Evolutionary conservation across 1,140 invertebrate genomes (phyloP).

Genomic region (Tribolium madens): DNA sequence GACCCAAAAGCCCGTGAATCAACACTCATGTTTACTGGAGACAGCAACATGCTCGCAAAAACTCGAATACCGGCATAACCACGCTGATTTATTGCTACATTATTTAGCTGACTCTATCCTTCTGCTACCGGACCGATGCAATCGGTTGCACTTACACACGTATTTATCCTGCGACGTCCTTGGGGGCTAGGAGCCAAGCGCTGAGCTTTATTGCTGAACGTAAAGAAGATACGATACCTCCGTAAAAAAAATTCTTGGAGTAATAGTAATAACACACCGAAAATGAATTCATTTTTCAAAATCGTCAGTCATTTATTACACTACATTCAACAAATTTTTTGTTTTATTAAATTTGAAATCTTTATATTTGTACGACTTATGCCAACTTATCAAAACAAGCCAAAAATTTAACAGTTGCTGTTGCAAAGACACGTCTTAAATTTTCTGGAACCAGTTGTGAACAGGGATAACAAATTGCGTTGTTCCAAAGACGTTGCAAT

Average conservation of each 20-base stretch:
- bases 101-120: conserved; percentile 31
- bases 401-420: not conserved
- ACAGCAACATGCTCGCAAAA: conserved; percentile 33
- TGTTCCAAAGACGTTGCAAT: conserved; percentile 47
- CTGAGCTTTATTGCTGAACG: not conserved
- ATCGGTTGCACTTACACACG: conserved; percentile 22
- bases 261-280: not conserved
- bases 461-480: conserved; percentile 41
- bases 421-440: not conserved
- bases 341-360: too few species aligned
- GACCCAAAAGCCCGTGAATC: conserved; percentile 38
- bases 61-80: conserved; percentile 25
- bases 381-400: too few species aligned
- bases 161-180: conserved; percentile 15
- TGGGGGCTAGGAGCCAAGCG: not conserved
- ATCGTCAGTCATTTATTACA: not conserved
- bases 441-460: conserved; percentile 18
- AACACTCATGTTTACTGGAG: conserved; percentile 45
- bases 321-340: too few species aligned
- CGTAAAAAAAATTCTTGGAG: not conserved
- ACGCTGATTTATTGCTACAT: conserved; percentile 29
- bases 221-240: conserved; percentile 22
- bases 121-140: conserved; percentile 11
- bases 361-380: too few species aligned
- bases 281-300: not conserved